These are phyloP conservation scores for Heloderma charlesbogerti DNA, from an alignment of 2,113 vertebrate species.

Conservation along the genomic window DNA sequence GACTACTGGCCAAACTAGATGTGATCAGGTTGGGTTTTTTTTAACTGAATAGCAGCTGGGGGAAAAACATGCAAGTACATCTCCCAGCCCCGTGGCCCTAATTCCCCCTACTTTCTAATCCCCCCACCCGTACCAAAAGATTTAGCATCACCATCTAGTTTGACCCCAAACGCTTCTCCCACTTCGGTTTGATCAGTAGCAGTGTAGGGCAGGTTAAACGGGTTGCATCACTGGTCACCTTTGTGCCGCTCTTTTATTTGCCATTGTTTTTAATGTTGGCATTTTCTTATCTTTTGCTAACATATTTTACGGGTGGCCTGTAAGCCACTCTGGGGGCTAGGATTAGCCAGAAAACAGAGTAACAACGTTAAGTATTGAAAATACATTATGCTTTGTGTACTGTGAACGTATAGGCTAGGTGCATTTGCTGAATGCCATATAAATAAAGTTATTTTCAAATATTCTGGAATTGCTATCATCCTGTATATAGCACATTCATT, in stretches of 20 bases:
- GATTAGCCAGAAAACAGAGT: neutral
- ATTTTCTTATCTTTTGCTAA: neutral
- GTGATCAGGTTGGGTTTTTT: neutral
- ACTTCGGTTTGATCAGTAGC: neutral
- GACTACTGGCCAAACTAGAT: neutral
- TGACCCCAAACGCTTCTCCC: neutral
- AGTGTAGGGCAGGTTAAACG: neutral
- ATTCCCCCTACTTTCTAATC: neutral
- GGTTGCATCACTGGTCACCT: too few species aligned
- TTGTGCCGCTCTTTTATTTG: neutral
- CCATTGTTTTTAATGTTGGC: too few species aligned
- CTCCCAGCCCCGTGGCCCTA: neutral
- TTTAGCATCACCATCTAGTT: neutral
- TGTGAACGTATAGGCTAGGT: neutral
- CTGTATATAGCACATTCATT: constrained; percentile 9
- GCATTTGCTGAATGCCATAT: neutral
- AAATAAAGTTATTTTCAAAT: constrained; percentile 56
- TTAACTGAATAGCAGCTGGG: neutral
- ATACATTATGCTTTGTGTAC: neutral
- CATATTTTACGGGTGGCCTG: neutral
- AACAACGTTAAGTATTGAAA: neutral
- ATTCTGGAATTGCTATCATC: constrained; percentile 57
- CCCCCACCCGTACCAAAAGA: neutral
- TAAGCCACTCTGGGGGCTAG: neutral
- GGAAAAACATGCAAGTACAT: neutral